A percentile compares a stretch with the other conserved stretches of the same genome.
phyloP scores from a whole-genome alignment of 2,888 invertebrate genomes.

The Leucoptera coffeella region DNA sequence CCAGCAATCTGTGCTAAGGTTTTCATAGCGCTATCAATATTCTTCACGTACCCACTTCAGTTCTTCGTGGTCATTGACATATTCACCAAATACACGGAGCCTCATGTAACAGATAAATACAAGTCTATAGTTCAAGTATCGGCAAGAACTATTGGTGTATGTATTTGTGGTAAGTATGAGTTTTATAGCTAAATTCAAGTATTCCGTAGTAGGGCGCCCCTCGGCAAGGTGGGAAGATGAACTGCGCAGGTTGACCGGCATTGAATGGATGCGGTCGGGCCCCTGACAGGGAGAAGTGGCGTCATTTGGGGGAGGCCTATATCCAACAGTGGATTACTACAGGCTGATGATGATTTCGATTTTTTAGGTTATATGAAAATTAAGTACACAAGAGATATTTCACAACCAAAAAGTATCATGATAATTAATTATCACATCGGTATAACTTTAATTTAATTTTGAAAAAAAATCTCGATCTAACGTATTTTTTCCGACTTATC shows the following conservation, averaged over 20 bases:
- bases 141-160: constrained; percentile 25
- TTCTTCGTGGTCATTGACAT: constrained; percentile 90
- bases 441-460: no score
- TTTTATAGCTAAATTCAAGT: neutral
- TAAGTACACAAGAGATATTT: neutral
- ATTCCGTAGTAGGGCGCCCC: neutral
- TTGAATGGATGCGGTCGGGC: no score
- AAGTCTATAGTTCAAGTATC: constrained; percentile 14
- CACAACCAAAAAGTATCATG: neutral
- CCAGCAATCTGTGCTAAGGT: constrained; percentile 73
- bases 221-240: no score
- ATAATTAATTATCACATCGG: neutral
- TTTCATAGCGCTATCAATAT: constrained; percentile 82
- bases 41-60: constrained; percentile 89
- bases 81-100: constrained; percentile 69
- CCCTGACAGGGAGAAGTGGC: no score
- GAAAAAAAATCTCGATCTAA: no score
- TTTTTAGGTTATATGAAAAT: neutral
- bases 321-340: no score
- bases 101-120: constrained; percentile 51
- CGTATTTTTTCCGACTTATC: no score
- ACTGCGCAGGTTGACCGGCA: no score
- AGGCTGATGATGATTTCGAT: no score
- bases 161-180: constrained; percentile 26
- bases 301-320: no score